These are phyloP conservation scores for Ornithoptera alexandrae DNA, from an alignment of 2,888 invertebrate species.

Conservation along the genomic window DNA sequence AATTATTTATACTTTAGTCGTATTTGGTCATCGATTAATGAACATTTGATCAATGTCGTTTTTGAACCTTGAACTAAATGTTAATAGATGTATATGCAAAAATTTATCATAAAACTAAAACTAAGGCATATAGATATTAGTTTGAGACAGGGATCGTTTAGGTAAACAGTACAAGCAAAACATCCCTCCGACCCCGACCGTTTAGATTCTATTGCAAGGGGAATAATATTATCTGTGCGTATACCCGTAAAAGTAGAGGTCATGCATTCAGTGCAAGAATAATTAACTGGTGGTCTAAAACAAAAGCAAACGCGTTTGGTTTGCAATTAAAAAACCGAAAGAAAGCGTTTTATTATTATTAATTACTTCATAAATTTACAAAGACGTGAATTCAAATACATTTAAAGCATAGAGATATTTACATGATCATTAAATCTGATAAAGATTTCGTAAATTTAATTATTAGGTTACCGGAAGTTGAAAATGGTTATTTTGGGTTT, in stretches of 20 bases:
- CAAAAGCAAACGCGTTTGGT: constrained; percentile 25
- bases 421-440: no score
- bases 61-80: no score
- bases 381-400: no score
- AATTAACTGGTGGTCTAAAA: constrained; percentile 41
- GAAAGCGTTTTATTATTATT: no score
- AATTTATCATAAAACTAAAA: not conserved
- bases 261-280: constrained; percentile 50
- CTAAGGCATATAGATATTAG: constrained; percentile 43
- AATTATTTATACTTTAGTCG: no score
- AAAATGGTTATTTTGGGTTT: no score
- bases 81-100: not conserved
- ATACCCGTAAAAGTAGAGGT: constrained; percentile 44
- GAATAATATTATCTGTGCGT: constrained; percentile 68
- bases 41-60: no score
- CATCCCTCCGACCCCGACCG: constrained; percentile 55
- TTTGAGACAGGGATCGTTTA: constrained; percentile 63
- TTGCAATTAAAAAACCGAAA: no score
- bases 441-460: no score
- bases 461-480: no score
- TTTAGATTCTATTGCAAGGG: constrained; percentile 47
- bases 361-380: no score
- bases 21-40: no score
- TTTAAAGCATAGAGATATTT: not conserved
- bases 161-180: constrained; percentile 61